Evolutionary conservation across 2,797 vertebrate genomes (phyloP).

Genomic region (Tolypeutes matacus): DNA sequence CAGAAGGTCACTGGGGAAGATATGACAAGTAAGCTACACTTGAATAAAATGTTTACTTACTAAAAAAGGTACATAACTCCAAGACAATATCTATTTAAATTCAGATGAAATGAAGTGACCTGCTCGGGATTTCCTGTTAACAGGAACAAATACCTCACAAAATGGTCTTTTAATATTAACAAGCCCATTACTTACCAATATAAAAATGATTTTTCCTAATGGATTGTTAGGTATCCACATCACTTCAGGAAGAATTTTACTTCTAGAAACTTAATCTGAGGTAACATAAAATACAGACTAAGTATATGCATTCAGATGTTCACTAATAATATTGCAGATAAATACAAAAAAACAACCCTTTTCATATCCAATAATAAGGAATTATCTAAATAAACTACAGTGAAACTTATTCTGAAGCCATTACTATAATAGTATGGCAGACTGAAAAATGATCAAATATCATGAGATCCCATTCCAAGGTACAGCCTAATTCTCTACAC

Average conservation of each 20-base stretch:
- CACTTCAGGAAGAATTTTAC: neutral
- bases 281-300: neutral
- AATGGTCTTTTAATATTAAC: neutral
- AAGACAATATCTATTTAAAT: no score
- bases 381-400: neutral
- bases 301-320: neutral
- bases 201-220: neutral
- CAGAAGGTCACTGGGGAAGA: constrained; percentile 87
- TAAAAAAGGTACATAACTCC: neutral
- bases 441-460: neutral
- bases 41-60: neutral
- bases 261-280: neutral
- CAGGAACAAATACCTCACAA: neutral
- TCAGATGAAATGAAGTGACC: neutral
- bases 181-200: neutral
- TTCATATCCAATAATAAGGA: neutral
- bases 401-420: neutral
- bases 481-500: neutral
- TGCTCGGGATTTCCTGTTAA: neutral
- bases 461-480: neutral
- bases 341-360: neutral
- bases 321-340: neutral
- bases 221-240: neutral
- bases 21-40: neutral
- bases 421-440: neutral